Conservation (phyloP, 2,797 vertebrate genomes). For the Galagoides demidoff region DNA sequence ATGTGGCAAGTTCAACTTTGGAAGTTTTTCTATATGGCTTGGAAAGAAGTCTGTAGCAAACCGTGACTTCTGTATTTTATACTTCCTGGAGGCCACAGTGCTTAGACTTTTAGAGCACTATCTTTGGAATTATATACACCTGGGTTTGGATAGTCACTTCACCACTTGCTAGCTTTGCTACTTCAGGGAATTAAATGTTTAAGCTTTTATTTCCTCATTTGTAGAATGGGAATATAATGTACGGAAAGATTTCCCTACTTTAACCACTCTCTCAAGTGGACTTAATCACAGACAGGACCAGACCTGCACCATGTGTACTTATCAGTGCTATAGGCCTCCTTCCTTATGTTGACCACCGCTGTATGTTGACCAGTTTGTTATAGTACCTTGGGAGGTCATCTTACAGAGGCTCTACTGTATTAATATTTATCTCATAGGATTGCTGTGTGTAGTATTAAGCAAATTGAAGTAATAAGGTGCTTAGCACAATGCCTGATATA, state of each 20-base stretch:
- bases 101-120: neutral
- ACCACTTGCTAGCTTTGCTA: neutral
- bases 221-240: neutral
- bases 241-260: too few species aligned
- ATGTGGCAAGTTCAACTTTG: neutral
- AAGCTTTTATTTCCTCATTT: neutral
- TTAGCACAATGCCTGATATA: neutral
- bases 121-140: neutral
- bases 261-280: too few species aligned
- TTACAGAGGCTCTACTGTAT: too few species aligned
- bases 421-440: neutral
- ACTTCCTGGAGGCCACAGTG: neutral
- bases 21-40: neutral
- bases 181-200: slow-evolving; percentile 1
- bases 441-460: neutral
- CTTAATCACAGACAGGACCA: too few species aligned
- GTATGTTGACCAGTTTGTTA: too few species aligned
- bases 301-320: too few species aligned
- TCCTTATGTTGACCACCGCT: too few species aligned
- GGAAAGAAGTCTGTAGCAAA: neutral
- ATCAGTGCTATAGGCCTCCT: too few species aligned
- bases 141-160: neutral
- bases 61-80: neutral
- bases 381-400: too few species aligned
- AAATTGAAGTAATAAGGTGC: neutral